These are phyloP conservation scores for Zoanthus solanderi DNA, from an alignment of 92 coral and sea anemone species.

Conservation along the genomic window DNA sequence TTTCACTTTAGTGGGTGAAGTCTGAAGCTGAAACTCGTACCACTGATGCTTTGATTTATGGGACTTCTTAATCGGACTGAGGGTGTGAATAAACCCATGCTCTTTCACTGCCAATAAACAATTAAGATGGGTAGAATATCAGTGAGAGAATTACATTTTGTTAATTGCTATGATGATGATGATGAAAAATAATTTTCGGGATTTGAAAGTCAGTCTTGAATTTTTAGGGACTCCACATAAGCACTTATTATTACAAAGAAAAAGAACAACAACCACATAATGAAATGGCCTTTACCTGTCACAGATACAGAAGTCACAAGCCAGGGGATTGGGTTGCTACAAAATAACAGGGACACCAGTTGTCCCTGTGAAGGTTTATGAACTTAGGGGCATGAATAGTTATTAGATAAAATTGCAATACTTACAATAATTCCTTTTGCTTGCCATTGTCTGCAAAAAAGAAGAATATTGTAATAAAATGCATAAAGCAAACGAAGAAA, in stretches of 20 bases:
- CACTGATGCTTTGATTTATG: slow-evolving; percentile 21
- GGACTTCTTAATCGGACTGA: slow-evolving; percentile 45
- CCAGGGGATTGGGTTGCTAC: slow-evolving; percentile 47
- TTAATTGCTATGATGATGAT: slow-evolving; percentile 32
- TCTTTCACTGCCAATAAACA: slow-evolving; percentile 23
- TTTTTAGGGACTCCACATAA: slow-evolving; percentile 21
- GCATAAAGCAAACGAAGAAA: slow-evolving; percentile 35
- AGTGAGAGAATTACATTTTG: slow-evolving; percentile 44
- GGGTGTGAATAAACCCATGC: slow-evolving; percentile 29
- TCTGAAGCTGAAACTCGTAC: slow-evolving; percentile 52
- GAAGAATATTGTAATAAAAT: slow-evolving; percentile 30
- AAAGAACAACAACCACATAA: not conserved
- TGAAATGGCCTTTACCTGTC: slow-evolving; percentile 46
- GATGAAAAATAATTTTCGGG: slow-evolving; percentile 28
- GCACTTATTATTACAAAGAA: slow-evolving; percentile 42
- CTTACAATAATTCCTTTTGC: slow-evolving; percentile 59
- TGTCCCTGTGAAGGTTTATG: slow-evolving; percentile 47
- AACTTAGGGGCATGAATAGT: slow-evolving; percentile 48
- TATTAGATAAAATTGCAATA: slow-evolving; percentile 50
- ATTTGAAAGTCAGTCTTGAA: slow-evolving; percentile 42
- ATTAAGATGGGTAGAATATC: slow-evolving; percentile 48
- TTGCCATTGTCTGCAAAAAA: slow-evolving; percentile 55
- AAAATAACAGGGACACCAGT: slow-evolving; percentile 55
- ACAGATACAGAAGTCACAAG: slow-evolving; percentile 29
- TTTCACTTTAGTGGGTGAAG: slow-evolving; percentile 14